Conservation (phyloP, 2,888 invertebrate genomes). For the Schizotus pectinicornis region DNA sequence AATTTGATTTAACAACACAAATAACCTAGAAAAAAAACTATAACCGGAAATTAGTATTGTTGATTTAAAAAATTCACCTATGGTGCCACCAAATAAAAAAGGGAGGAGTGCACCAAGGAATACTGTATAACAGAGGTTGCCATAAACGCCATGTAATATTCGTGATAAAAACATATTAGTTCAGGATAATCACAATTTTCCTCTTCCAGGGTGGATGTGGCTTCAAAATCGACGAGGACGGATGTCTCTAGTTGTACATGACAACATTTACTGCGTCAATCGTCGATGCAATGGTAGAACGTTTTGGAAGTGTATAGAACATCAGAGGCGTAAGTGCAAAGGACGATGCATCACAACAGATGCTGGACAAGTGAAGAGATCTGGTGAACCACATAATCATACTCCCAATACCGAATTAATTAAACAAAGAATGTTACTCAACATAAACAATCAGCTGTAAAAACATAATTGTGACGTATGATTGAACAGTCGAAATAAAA, state of each 20-base stretch:
- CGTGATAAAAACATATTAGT: no score
- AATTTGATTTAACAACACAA: no score
- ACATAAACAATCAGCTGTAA: neutral
- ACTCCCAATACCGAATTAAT: slow-evolving; percentile 33
- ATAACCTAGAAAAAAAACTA: no score
- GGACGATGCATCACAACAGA: slow-evolving; percentile 34
- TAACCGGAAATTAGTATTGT: no score
- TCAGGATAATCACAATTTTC: no score
- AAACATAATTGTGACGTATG: no score
- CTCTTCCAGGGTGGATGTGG: slow-evolving; percentile 34
- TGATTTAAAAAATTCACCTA: no score
- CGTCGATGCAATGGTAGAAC: slow-evolving; percentile 32
- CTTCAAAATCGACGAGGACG: slow-evolving; percentile 36
- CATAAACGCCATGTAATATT: no score
- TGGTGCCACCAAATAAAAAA: no score
- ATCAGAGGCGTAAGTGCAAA: slow-evolving; percentile 34
- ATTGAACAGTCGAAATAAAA: no score
- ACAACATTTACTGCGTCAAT: slow-evolving; percentile 40
- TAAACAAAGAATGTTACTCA: slow-evolving; percentile 26
- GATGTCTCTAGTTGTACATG: slow-evolving; percentile 33
- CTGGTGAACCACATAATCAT: slow-evolving; percentile 33
- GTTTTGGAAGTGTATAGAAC: slow-evolving; percentile 44
- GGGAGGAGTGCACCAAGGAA: no score
- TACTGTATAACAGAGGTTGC: no score
- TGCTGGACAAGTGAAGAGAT: slow-evolving; percentile 22